phyloP scores from a whole-genome alignment of 2,888 invertebrate species.

The Amphiduros pacificus region DNA sequence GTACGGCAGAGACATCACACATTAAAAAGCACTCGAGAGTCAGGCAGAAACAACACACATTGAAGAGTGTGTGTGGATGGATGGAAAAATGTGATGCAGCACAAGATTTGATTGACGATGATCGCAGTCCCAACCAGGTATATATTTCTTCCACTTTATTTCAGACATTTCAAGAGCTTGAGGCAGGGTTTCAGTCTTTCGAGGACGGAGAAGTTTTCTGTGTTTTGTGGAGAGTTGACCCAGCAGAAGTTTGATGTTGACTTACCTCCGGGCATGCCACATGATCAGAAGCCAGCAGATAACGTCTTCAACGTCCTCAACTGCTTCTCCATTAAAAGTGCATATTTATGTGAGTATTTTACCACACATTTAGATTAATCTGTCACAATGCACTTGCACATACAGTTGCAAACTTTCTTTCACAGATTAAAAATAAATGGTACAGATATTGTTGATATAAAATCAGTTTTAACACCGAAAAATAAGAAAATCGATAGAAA shows the following conservation, averaged over 20 bases:
- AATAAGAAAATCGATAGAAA: too few species aligned
- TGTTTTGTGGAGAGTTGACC: slow-evolving; percentile 50
- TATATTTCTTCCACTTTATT: background rate
- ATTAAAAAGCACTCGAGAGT: too few species aligned
- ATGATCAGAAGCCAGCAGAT: background rate
- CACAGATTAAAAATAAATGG: too few species aligned
- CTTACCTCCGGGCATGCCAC: slow-evolving; percentile 4
- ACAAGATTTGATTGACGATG: too few species aligned
- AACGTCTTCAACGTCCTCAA: slow-evolving; percentile 64
- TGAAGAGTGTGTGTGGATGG: too few species aligned
- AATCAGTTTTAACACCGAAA: too few species aligned
- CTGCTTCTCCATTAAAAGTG: slow-evolving; percentile 74
- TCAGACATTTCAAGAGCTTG: slow-evolving; percentile 37
- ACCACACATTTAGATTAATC: background rate
- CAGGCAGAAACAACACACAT: too few species aligned
- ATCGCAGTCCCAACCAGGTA: too few species aligned
- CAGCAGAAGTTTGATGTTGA: background rate
- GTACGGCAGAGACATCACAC: too few species aligned
- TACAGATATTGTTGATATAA: too few species aligned
- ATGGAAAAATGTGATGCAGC: too few species aligned
- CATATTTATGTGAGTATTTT: slow-evolving; percentile 73
- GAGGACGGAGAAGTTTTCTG: slow-evolving; percentile 26
- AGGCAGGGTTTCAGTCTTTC: slow-evolving; percentile 40
- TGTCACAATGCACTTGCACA: slow-evolving; percentile 8
- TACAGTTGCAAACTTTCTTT: slow-evolving; percentile 66